Base-by-base conservation (phyloP, 1,140 invertebrate genomes). In the Battus philenor region DNA sequence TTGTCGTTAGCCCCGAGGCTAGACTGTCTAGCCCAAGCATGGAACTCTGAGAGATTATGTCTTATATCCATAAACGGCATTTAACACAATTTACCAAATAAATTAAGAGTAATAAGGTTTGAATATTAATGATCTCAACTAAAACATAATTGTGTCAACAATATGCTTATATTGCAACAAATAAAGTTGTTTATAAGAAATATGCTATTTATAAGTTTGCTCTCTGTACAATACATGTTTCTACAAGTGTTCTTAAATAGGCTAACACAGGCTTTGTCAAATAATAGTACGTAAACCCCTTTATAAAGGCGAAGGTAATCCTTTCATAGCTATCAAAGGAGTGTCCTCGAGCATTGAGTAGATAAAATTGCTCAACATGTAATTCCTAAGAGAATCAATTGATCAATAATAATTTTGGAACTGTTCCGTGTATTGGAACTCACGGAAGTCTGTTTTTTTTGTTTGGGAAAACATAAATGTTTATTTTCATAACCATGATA, bases 241-340 rank as follows among this genome's bases (percentile, higher is more conserved):
- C 8, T 27, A 13, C 9, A 41, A 41, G 18, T 20, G 8, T 41
- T 5, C 26, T 16, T 10, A 29, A 41, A 29, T 27, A 16, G 26
- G 22, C 36, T 29, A 41, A 41, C 38, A 41, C 38, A 16, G 38
- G 38, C 38, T 47, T 41, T 52, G 32, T 50, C 54, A 46, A 22
- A 48, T 55, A 58, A 60, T 50, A 29, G 52, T 54, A 54, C 50
- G 49, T 49, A 65, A 61, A 58, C 56, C 54, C 49, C 30, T 46
- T 51, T 17, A 30, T 46, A 68, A 65, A 70, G 45, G 53, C 45
- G 34, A 22, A 55, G 50, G 56, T 47, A 62, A 57, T 61, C 59
- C 67, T 63, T 60, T 54, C 41, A 48, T 67, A 56, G 68, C 59
- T 54, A 56, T 68, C 68, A 73, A 73, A 73, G 59, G 59, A 46